A percentile compares a stretch with the other conserved stretches of the same genome.
These are phyloP conservation scores for Cheilosia soror DNA, from an alignment of 2,888 invertebrate species.

Conservation along the genomic window DNA sequence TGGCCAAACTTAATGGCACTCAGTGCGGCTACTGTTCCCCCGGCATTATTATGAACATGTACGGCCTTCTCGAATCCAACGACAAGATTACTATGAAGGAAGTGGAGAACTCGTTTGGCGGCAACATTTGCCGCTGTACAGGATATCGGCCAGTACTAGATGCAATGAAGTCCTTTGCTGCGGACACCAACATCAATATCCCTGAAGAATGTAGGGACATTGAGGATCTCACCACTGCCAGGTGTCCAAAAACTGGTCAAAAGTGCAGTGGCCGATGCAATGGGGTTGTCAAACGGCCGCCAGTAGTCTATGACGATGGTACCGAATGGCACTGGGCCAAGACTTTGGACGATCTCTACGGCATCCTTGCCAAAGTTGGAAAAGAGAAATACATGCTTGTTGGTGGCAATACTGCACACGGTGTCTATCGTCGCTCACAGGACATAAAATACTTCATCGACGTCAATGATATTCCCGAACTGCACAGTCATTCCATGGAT, in stretches of 20 bases:
- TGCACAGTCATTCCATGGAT: slow-evolving; percentile 84
- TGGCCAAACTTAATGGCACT: slow-evolving; percentile 88
- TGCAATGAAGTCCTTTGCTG: slow-evolving; percentile 90
- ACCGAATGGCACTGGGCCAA: slow-evolving; percentile 81
- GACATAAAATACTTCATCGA: slow-evolving; percentile 86
- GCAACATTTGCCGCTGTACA: slow-evolving; percentile 92
- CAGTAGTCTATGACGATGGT: slow-evolving; percentile 77
- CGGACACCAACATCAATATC: slow-evolving; percentile 85
- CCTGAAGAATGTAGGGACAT: slow-evolving; percentile 84
- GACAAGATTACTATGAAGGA: slow-evolving; percentile 86
- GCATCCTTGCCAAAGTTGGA: slow-evolving; percentile 78
- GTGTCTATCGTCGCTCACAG: slow-evolving; percentile 84
- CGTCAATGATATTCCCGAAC: slow-evolving; percentile 86
- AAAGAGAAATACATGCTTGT: slow-evolving; percentile 87
- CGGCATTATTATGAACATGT: slow-evolving; percentile 91
- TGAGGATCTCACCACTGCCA: slow-evolving; percentile 80
- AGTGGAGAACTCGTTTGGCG: slow-evolving; percentile 90
- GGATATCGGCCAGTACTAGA: slow-evolving; percentile 92
- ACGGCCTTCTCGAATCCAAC: slow-evolving; percentile 84
- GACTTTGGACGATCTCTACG: slow-evolving; percentile 78
- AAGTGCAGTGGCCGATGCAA: slow-evolving; percentile 81
- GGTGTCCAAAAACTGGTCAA: slow-evolving; percentile 83
- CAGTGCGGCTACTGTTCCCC: slow-evolving; percentile 92
- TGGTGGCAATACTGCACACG: slow-evolving; percentile 91
- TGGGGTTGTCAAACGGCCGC: slow-evolving; percentile 3